phyloP scores from a whole-genome alignment of 2,797 vertebrate species.

The Oryzias sinensis region DNA sequence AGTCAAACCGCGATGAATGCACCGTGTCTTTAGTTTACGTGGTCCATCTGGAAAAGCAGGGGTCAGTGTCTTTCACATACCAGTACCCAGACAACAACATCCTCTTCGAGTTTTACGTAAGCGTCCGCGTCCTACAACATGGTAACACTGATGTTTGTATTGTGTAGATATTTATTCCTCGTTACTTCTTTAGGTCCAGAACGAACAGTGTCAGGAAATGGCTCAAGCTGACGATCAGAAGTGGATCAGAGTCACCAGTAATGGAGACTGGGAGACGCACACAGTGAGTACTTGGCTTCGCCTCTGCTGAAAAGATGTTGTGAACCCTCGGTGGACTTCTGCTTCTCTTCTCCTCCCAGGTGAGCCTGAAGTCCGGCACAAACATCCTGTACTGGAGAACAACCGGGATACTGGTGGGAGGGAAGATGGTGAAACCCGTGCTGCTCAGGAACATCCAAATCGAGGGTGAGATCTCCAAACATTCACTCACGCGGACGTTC shows the following conservation, averaged over 20 bases:
- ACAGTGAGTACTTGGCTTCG: slow-evolving; percentile 71
- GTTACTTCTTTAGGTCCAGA: slow-evolving; percentile 85
- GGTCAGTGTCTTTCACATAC: slow-evolving; percentile 93
- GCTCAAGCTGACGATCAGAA: slow-evolving; percentile 85
- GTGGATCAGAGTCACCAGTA: slow-evolving; percentile 91
- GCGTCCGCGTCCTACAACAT: slow-evolving; percentile 35
- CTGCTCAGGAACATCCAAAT: slow-evolving; percentile 93
- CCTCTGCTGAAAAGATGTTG: background rate
- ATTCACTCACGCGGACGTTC: background rate
- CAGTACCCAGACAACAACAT: slow-evolving; percentile 98
- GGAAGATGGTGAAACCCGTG: slow-evolving; percentile 91
- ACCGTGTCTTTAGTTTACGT: slow-evolving; percentile 93
- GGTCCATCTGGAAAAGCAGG: slow-evolving; percentile 92
- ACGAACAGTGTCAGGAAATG: slow-evolving; percentile 98
- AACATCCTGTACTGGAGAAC: slow-evolving; percentile 98
- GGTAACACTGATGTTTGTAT: background rate
- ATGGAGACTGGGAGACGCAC: slow-evolving; percentile 89
- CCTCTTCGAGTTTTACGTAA: slow-evolving; percentile 99
- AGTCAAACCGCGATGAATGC: slow-evolving; percentile 95
- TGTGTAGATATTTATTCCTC: background rate
- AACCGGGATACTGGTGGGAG: slow-evolving; percentile 90
- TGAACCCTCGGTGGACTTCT: background rate
- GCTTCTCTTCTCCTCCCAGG: slow-evolving; percentile 65
- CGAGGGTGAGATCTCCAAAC: slow-evolving; percentile 78
- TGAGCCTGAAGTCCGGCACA: slow-evolving; percentile 89